These are phyloP conservation scores for Aphidius colemani DNA, from an alignment of 2,888 invertebrate genomes.

Conservation along the genomic window DNA sequence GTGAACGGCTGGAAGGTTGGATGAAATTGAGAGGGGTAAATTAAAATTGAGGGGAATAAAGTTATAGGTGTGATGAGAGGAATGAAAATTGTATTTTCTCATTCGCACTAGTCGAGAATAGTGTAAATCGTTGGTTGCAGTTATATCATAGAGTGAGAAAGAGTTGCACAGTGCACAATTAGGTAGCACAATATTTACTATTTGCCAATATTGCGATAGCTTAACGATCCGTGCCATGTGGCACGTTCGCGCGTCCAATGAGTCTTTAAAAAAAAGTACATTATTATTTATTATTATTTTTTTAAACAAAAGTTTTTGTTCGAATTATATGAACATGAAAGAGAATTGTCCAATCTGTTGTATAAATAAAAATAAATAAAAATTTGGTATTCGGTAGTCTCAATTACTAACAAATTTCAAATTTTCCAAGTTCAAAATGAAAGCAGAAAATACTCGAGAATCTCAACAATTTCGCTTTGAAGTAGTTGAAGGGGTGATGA, in stretches of 20 bases:
- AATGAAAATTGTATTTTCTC: no score
- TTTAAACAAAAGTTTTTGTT: neutral
- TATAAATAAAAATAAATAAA: neutral
- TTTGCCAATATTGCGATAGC: slow-evolving; percentile 39
- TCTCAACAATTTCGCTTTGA: slow-evolving; percentile 26
- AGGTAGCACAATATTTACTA: slow-evolving; percentile 38
- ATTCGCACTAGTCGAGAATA: neutral
- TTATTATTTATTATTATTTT: neutral
- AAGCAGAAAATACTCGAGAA: neutral
- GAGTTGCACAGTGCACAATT: slow-evolving; percentile 33
- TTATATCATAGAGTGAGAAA: neutral
- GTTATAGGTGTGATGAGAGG: no score
- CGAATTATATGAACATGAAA: neutral
- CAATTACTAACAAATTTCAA: slow-evolving; percentile 4
- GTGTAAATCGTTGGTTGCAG: slow-evolving; percentile 31
- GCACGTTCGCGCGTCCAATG: slow-evolving; percentile 7
- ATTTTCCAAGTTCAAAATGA: neutral
- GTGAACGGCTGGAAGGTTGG: no score
- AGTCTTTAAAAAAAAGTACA: neutral
- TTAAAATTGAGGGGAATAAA: no score
- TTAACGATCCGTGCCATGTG: slow-evolving; percentile 32
- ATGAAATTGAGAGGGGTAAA: no score
- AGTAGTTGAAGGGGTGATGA: neutral
- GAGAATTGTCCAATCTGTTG: neutral
- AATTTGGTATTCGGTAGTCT: neutral